Evolutionary conservation across 2,888 invertebrate genomes (phyloP).

Genomic region (Aporophyla nigra): DNA sequence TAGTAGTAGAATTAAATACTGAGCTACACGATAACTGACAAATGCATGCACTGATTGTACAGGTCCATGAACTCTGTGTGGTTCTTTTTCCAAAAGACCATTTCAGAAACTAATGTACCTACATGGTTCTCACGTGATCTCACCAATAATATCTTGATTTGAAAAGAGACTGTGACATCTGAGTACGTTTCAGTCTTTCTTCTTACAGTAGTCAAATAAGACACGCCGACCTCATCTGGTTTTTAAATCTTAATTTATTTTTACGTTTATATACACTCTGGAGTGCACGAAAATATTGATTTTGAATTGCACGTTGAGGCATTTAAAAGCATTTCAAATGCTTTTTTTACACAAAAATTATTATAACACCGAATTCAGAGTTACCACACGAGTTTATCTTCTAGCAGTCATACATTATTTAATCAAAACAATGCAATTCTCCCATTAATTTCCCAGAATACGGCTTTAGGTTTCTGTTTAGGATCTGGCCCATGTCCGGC

Average conservation of each 20-base stretch:
- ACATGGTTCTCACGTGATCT: background rate
- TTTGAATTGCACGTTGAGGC: background rate
- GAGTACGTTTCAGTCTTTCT: too few relatives aligned
- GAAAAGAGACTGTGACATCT: background rate
- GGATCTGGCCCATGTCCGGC: conserved; percentile 70
- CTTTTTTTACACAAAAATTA: background rate
- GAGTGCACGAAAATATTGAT: background rate
- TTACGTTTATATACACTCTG: background rate
- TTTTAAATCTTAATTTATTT: background rate
- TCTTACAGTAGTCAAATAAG: too few relatives aligned
- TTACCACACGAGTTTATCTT: background rate
- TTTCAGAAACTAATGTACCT: background rate
- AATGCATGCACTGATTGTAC: background rate
- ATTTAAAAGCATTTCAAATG: background rate
- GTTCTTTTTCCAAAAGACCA: background rate
- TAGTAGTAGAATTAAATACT: background rate
- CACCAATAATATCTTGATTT: background rate
- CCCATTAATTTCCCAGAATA: conserved; percentile 53
- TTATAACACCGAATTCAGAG: background rate
- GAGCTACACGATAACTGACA: background rate
- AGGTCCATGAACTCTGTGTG: background rate
- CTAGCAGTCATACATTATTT: too few relatives aligned
- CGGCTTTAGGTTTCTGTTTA: conserved; percentile 58
- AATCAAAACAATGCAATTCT: background rate
- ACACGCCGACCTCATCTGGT: background rate